phyloP scores from a whole-genome alignment of 2,888 invertebrate species.

The Agonopterix subpropinquella region DNA sequence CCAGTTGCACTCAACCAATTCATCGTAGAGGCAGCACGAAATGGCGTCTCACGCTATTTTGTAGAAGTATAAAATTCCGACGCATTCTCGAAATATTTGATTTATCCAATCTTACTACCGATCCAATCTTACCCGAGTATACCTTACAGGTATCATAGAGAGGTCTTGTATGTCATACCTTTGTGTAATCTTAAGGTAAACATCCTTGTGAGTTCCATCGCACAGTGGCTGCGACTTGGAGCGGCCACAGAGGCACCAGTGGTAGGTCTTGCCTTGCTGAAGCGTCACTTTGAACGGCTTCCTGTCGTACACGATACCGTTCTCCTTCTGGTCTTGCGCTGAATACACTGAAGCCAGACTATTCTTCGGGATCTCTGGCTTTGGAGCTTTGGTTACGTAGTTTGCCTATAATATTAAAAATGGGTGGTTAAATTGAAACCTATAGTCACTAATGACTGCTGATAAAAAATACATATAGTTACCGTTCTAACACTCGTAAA shows the following conservation, averaged over 20 bases:
- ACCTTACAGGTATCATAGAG: not conserved
- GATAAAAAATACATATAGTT: not conserved
- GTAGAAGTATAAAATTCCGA: no score
- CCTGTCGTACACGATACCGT: slow-evolving; percentile 89
- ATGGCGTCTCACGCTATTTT: no score
- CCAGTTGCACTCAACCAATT: no score
- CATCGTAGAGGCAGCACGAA: no score
- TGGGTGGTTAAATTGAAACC: not conserved
- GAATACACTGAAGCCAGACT: slow-evolving; percentile 75
- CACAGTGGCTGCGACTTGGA: slow-evolving; percentile 96
- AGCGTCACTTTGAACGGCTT: slow-evolving; percentile 89
- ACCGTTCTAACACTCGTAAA: not conserved
- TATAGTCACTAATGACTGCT: no score
- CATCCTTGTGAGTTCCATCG: slow-evolving; percentile 92
- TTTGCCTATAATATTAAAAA: slow-evolving; percentile 27
- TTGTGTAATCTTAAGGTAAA: slow-evolving; percentile 82
- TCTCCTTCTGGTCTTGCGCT: slow-evolving; percentile 78
- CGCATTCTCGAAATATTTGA: no score
- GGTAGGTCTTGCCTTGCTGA: slow-evolving; percentile 85
- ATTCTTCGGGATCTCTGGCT: slow-evolving; percentile 81
- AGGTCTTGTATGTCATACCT: slow-evolving; percentile 54
- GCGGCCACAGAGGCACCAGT: slow-evolving; percentile 96
- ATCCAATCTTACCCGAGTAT: no score
- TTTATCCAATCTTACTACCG: no score
- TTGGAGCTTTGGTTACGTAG: slow-evolving; percentile 55